Base-by-base conservation (phyloP, 2,113 vertebrate genomes). In the Emydocephalus ijimae region DNA sequence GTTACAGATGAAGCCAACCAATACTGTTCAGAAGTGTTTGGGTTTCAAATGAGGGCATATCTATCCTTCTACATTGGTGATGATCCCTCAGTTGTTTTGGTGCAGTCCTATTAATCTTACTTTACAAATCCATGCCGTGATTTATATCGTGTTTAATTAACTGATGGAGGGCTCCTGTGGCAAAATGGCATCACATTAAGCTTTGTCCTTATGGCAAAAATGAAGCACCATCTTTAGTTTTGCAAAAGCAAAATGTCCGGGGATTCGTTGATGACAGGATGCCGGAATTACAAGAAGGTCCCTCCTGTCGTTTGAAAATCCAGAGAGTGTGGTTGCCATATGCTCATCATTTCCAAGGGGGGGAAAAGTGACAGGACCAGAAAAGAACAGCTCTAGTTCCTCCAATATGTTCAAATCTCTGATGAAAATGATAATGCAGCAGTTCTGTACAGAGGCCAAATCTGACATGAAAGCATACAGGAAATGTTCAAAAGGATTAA, bases 381-480 rank as follows among this genome's bases (percentile, higher is more conserved):
- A 99, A 97, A 97, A 98, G 97, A 95, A 97, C 97, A 95, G 97
- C 97, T 97, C 97, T 95, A 96, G 97, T 97, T 98, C 97, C 97
- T 98, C 98, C 98, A 98, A 98, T 97, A 98, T 98, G 98, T 99
- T 99, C 98, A 98, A 98, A 98, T 98, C 98, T 98, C 98, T 97
- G 97, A 98, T 98, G 98, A 97, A 98, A 98, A 98, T 95, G 95
- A 96, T 97, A 95, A 96, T 97, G 95, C 92, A 94, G 96, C 96
- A 95, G 95, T 94, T 96, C 96, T 98, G 97, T 97, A 97, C 95
- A 15, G 96, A 96, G 97, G 97, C 98, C 97, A 98, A 97, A 93
- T 98, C 96, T 97, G 95, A 96, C 97, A 96, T 96, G 96, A 97
- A 98, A 98, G 97, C 97, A 92, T 88, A 93, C 61, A 96, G 95